Evolutionary conservation across 2,113 vertebrate species (phyloP).

Genomic region (Protobothrops mucrosquamatus): DNA sequence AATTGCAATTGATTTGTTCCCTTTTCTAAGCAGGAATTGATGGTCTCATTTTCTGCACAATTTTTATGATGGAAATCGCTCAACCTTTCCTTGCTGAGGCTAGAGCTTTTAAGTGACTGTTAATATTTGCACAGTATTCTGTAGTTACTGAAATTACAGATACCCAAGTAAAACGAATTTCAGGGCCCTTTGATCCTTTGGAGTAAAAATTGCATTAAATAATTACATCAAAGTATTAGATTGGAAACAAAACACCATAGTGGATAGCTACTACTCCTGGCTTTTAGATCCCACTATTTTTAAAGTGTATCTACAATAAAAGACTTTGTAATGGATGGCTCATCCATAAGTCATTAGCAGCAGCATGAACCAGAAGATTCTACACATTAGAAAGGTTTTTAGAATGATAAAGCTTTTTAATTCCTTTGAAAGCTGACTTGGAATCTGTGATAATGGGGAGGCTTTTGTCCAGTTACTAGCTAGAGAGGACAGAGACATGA

Average conservation of each 20-base stretch:
- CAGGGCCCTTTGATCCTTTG: neutral
- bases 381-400: neutral
- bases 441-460: neutral
- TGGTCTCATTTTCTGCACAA: neutral
- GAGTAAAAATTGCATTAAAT: neutral
- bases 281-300: neutral
- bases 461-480: neutral
- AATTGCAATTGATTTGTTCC: neutral
- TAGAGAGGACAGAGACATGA: neutral
- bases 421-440: neutral
- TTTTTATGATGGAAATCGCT: neutral
- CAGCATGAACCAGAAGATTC: neutral
- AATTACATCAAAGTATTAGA: neutral
- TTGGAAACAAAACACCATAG: neutral
- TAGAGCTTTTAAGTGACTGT: neutral
- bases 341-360: neutral
- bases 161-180: neutral
- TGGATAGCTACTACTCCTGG: neutral
- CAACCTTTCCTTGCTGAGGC: neutral
- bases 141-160: neutral
- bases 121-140: neutral
- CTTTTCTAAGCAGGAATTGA: neutral
- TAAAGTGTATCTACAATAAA: neutral
- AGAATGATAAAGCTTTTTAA: neutral
- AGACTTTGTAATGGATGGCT: neutral